A percentile compares a stretch with the other conserved stretches of the same genome.
Evolutionary conservation across 2,888 invertebrate genomes (phyloP).

Genomic region (Schizotus pectinicornis): DNA sequence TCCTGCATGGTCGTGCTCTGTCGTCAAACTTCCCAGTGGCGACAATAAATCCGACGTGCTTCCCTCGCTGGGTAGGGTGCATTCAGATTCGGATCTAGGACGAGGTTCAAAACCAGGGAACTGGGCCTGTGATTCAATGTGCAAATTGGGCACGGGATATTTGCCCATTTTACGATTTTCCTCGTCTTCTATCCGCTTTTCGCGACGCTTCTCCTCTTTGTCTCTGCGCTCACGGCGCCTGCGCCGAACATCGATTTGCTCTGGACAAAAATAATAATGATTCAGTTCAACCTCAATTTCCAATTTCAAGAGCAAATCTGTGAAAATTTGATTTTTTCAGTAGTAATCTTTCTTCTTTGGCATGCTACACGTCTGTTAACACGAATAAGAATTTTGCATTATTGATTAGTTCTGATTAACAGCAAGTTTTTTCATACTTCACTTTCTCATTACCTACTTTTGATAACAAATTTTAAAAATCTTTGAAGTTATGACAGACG

Average conservation of each 20-base stretch:
- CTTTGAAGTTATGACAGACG: no score
- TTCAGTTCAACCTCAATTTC: no score
- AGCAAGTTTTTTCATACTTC: no score
- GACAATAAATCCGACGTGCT: conserved; percentile 37
- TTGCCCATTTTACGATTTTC: conserved; percentile 76
- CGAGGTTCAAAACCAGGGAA: conserved; percentile 60
- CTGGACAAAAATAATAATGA: no score
- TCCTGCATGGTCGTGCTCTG: conserved; percentile 50
- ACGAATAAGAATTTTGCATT: no score
- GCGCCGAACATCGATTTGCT: conserved; percentile 74
- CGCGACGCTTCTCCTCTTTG: conserved; percentile 80
- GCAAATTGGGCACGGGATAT: conserved; percentile 65
- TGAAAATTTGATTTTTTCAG: no score
- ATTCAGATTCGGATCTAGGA: conserved; percentile 42
- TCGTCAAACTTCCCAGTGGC: conserved; percentile 41
- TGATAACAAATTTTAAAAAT: no score
- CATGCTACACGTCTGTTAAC: no score
- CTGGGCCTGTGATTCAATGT: conserved; percentile 69
- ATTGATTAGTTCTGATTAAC: neutral
- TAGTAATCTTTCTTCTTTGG: no score
- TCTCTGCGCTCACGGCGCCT: conserved; percentile 72
- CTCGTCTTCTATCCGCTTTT: conserved; percentile 75
- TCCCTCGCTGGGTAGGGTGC: conserved; percentile 47
- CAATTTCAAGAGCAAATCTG: no score
- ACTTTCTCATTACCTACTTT: no score